Conservation (phyloP, 2,888 invertebrate species). For the Drosophila mimica region DNA sequence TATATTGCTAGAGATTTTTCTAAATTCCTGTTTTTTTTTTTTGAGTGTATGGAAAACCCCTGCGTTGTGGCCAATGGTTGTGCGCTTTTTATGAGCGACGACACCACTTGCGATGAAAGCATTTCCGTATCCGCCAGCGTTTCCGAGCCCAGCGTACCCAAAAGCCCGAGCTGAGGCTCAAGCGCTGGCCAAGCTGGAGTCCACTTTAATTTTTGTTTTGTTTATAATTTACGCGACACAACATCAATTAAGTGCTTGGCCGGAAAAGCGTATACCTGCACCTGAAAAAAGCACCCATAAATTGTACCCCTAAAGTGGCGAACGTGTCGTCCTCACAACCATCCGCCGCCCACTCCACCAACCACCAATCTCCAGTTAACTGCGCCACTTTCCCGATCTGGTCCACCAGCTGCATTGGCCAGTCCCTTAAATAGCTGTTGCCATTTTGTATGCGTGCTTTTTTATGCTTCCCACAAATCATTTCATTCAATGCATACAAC, state of each 20-base stretch:
- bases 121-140: conserved; percentile 74
- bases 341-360: neutral
- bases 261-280: conserved; percentile 83
- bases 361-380: neutral
- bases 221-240: conserved; percentile 85
- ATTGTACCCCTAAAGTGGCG: conserved; percentile 76
- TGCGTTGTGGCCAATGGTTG: conserved; percentile 38
- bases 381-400: conserved; percentile 17
- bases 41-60: conserved; percentile 34
- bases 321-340: conserved; percentile 42
- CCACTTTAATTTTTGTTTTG: conserved; percentile 83
- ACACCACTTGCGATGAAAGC: conserved; percentile 82
- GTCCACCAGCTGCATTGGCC: conserved; percentile 64
- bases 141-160: conserved; percentile 41
- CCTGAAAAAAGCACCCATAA: conserved; percentile 81
- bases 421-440: conserved; percentile 65
- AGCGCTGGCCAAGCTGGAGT: conserved; percentile 43
- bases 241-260: conserved; percentile 85
- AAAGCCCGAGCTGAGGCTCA: conserved; percentile 24
- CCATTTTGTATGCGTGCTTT: conserved; percentile 69
- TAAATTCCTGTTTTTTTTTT: neutral
- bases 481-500: conserved; percentile 55
- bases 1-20: neutral
- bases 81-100: conserved; percentile 74
- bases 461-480: conserved; percentile 69